A percentile compares a stretch with the other conserved stretches of the same genome.
Conservation (phyloP, 92 coral and sea anemone genomes). For the Montipora capitata region DNA sequence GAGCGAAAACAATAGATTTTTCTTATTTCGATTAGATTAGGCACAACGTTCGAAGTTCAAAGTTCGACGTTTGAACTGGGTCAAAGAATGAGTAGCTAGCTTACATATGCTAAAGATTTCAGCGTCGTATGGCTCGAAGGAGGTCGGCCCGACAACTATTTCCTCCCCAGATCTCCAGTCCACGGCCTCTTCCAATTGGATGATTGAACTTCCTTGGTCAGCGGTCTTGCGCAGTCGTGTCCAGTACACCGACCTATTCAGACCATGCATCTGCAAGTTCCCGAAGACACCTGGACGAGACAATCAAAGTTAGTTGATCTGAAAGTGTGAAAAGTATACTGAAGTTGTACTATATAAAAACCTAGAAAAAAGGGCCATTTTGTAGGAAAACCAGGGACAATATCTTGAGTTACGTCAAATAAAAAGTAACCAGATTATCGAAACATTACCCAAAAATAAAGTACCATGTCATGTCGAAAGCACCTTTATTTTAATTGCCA, state of each 20-base stretch:
- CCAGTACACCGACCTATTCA: constrained; percentile 89
- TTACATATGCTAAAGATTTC: constrained; percentile 81
- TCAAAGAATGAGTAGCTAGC: not conserved
- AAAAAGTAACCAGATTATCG: no score
- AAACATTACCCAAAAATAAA: no score
- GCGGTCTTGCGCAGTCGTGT: constrained; percentile 83
- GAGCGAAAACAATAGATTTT: constrained; percentile 7
- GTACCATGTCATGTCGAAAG: no score
- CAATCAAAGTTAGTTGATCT: not conserved
- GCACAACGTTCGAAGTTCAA: no score
- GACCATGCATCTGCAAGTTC: constrained; percentile 86
- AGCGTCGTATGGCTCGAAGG: constrained; percentile 85
- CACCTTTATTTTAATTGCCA: no score
- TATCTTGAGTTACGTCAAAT: no score
- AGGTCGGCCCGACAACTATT: constrained; percentile 90
- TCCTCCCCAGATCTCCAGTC: constrained; percentile 91
- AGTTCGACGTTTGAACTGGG: no score
- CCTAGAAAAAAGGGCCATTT: no score
- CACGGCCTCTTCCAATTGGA: constrained; percentile 70
- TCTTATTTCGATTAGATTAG: not conserved
- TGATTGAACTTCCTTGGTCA: constrained; percentile 68
- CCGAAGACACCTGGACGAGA: constrained; percentile 80
- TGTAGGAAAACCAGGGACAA: no score
- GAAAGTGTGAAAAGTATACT: not conserved
- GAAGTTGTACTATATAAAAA: no score